Base-by-base conservation (phyloP, 2,888 invertebrate genomes). In the Elysia crispata region DNA sequence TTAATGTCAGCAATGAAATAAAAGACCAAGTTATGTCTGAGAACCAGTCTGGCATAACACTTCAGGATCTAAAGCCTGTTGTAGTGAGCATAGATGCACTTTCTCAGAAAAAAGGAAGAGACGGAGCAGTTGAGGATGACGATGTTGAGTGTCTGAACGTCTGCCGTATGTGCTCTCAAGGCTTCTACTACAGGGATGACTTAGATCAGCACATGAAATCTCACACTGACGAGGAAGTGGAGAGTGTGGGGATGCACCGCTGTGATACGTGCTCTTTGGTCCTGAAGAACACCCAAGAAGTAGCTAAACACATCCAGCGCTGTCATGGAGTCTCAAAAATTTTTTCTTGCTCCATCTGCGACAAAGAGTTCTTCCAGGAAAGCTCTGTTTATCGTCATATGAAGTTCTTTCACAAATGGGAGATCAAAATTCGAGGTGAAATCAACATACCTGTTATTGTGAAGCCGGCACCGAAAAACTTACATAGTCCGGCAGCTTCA, bases 351-450 rank as follows among this genome's bases (percentile, higher is more conserved):
- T 76, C 76, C 57, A 80, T 80, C 54, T 80, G 80, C 30, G 41
- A 80, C 5, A 62, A 76, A 20, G 80, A 80, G 66, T 80, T 80
- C 73, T 76, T 31, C 73, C 80, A 80, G 72, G 70, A 76, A 33
- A 80, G 80, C 33, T 80, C 80, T 11, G 76, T 80, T 6, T 33
- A 70, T 8, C 54, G 80, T 18, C 80, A 80, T 41, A 80, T 80
- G 76, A 80, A 76, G 66, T 80, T 80, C 28, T 76, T 80, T 20
- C 80, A 80, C 76, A 80, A 80, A 30, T 80, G 80, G 80, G 80
- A 80, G 62, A 80, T 80, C 15, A 80, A 80, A 66, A 80, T 80
- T 15, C 62, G 80, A 33, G 80, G 80, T 41, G 80, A 80, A 23
- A 54, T 69, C 62, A 76, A 64, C 62, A 80, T 80, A 23, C 80